Conservation (phyloP, 2,888 invertebrate genomes). For the Cloeon dipterum region DNA sequence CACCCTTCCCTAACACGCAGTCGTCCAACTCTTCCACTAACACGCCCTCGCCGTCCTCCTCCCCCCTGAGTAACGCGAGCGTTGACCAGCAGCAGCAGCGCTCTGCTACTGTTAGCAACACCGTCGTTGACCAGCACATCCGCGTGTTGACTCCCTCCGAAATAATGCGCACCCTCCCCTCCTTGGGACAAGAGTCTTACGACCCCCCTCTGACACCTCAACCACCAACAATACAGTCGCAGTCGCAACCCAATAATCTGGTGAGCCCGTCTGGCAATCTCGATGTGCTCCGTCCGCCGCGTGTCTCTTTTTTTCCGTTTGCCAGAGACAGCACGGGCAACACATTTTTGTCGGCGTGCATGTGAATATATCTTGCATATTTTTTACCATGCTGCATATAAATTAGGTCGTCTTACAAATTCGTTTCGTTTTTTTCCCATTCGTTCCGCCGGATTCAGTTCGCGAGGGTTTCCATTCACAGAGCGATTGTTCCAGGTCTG, state of each 20-base stretch:
- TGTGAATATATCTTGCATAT: too few species aligned
- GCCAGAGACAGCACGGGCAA: not conserved
- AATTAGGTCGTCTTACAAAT: too few species aligned
- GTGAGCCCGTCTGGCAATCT: slow-evolving; percentile 16
- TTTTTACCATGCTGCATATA: too few species aligned
- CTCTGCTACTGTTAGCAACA: not conserved
- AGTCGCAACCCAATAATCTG: not conserved
- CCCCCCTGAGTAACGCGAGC: not conserved
- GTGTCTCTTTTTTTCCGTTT: slow-evolving; percentile 13
- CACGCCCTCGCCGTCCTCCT: not conserved
- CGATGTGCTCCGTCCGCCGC: slow-evolving; percentile 20
- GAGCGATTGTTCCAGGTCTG: too few species aligned
- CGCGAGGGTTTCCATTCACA: too few species aligned
- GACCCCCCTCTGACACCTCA: slow-evolving; percentile 8
- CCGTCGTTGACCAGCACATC: slow-evolving; percentile 47
- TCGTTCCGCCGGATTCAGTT: too few species aligned
- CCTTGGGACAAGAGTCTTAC: slow-evolving; percentile 39
- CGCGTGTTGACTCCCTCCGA: slow-evolving; percentile 72
- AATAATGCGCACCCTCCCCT: slow-evolving; percentile 77
- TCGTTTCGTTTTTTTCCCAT: too few species aligned
- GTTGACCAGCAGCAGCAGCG: not conserved
- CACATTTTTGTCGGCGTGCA: too few species aligned
- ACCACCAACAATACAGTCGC: not conserved
- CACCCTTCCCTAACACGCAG: not conserved
- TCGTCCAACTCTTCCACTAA: not conserved